phyloP scores from a whole-genome alignment of 2,113 vertebrate genomes.

The Macrotis lagotis region DNA sequence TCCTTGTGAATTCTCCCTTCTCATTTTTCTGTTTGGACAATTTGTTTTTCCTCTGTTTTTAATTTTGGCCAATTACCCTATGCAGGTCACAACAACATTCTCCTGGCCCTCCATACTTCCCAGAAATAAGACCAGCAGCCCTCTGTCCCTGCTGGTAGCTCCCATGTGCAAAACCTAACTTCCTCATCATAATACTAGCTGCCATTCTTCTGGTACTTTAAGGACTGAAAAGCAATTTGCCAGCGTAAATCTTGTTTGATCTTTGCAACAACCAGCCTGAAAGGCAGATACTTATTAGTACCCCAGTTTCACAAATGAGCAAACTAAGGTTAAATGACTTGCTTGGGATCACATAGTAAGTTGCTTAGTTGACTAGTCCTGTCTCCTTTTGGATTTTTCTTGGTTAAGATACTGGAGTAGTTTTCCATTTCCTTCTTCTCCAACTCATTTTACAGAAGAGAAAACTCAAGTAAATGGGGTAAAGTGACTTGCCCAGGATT shows the following conservation, averaged over 20 bases:
- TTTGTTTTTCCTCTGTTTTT: background rate
- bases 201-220: background rate
- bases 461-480: background rate
- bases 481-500: background rate
- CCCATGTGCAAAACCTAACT: background rate
- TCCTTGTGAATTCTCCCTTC: background rate
- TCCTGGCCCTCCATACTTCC: background rate
- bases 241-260: conserved; percentile 12
- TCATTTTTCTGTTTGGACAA: background rate
- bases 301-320: conserved; percentile 14
- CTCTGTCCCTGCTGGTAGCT: background rate
- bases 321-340: conserved; percentile 32
- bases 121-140: background rate
- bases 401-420: background rate
- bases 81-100: background rate
- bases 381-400: background rate
- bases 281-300: conserved; percentile 25
- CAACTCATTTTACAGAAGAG: no score
- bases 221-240: conserved; percentile 4
- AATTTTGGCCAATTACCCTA: background rate
- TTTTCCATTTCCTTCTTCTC: background rate
- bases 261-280: background rate
- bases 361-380: background rate
- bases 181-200: background rate
- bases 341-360: background rate